Conservation (phyloP, 2,113 vertebrate genomes). For the Loxodonta africana region DNA sequence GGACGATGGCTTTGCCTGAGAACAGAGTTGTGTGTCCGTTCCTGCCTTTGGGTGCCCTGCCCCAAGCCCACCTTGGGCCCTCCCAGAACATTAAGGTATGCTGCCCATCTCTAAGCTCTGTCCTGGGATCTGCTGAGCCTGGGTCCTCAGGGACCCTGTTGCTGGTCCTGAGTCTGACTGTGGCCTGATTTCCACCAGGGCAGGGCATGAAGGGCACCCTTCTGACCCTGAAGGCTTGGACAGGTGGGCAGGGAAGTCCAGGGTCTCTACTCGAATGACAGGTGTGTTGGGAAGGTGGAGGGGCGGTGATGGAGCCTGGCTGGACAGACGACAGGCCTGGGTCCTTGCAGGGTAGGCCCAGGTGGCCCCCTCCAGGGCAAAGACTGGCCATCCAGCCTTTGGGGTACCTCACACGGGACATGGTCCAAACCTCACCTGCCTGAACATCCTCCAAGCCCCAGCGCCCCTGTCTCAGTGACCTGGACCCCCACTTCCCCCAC, state of each 20-base stretch:
- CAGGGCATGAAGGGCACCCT: accelerated
- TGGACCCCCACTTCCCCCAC: background rate
- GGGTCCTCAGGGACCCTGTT: background rate
- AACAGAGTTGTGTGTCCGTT: accelerated
- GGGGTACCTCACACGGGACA: background rate
- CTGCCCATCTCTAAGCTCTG: background rate
- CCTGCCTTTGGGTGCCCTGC: background rate
- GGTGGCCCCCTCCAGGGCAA: background rate
- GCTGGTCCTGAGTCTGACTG: background rate
- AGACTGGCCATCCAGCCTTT: background rate
- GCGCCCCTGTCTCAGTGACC: background rate
- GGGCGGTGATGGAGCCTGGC: accelerated
- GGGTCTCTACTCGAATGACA: background rate
- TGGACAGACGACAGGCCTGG: background rate
- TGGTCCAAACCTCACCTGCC: background rate
- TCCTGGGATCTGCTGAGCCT: background rate
- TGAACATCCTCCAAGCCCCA: background rate
- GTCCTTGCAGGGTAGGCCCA: too few relatives aligned
- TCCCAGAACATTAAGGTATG: accelerated
- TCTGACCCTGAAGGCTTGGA: background rate
- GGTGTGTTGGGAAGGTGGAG: background rate
- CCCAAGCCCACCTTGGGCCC: background rate
- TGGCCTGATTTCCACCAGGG: background rate
- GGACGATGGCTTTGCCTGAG: background rate
- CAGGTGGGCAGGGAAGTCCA: background rate